A percentile compares a stretch with the other conserved stretches of the same genome.
phyloP scores from a whole-genome alignment of 2,888 invertebrate genomes.

The Stenodema calcarata region DNA sequence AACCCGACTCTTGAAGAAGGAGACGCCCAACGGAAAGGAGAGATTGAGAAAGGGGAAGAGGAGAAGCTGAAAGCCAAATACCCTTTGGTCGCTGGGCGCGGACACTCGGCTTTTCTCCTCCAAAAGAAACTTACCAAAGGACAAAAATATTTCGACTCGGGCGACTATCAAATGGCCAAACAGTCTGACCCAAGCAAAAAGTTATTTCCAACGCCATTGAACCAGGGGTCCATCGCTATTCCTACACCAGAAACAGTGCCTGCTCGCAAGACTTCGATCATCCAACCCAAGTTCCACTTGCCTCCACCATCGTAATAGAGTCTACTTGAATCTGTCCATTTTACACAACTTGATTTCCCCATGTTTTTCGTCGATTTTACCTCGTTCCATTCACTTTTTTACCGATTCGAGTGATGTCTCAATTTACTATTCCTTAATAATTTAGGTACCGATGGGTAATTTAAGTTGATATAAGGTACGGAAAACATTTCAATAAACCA shows the following conservation, averaged over 20 bases:
- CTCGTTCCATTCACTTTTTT: too few species aligned
- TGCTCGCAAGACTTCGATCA: constrained; percentile 88
- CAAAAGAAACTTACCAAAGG: constrained; percentile 94
- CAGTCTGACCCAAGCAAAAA: constrained; percentile 65
- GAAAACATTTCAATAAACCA: too few species aligned
- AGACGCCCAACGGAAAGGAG: neutral
- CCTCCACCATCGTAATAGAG: constrained; percentile 32
- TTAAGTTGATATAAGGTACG: too few species aligned
- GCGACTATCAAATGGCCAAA: constrained; percentile 99
- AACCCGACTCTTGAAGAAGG: neutral
- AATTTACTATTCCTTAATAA: too few species aligned
- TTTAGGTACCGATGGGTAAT: too few species aligned
- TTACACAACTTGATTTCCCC: neutral
- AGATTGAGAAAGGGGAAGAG: constrained; percentile 64
- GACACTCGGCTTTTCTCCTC: constrained; percentile 83
- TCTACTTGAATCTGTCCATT: neutral
- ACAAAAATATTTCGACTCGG: constrained; percentile 99
- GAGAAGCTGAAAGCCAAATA: constrained; percentile 93
- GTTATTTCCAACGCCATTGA: constrained; percentile 47
- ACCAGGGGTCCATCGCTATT: constrained; percentile 80
- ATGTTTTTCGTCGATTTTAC: too few species aligned
- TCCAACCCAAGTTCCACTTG: constrained; percentile 70
- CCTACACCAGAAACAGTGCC: constrained; percentile 97
- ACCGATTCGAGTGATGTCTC: too few species aligned
- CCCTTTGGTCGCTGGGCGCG: constrained; percentile 71